Percentiles rank a stretch among this genome's conserved stretches.
Conservation (phyloP, 1,140 invertebrate genomes). For the Thereuonema tuberculata region DNA sequence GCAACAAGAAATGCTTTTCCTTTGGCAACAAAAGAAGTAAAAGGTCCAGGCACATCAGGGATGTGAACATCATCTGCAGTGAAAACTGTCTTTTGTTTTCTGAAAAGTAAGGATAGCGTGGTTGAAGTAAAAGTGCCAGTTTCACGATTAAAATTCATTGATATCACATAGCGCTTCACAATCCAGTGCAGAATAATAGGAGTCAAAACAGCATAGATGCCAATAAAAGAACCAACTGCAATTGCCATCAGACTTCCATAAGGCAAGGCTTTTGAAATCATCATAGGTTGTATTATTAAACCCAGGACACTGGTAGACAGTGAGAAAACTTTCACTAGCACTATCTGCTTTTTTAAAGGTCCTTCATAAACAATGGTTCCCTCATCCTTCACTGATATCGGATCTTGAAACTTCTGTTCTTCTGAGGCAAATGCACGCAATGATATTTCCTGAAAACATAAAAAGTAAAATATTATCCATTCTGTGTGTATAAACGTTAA, state of each 20-base stretch:
- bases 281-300: constrained; percentile 52
- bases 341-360: constrained; percentile 46
- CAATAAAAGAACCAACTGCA: constrained; percentile 46
- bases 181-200: constrained; percentile 67
- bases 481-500: too few species aligned
- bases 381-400: too few species aligned
- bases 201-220: constrained; percentile 65
- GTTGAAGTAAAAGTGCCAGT: constrained; percentile 15
- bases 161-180: constrained; percentile 70
- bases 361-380: constrained; percentile 43
- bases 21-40: constrained; percentile 58
- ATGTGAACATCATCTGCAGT: constrained; percentile 56
- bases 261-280: constrained; percentile 32
- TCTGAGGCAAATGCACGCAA: neutral
- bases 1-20: constrained; percentile 58
- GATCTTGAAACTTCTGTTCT: too few species aligned
- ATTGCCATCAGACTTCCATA: constrained; percentile 39
- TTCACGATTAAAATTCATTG: constrained; percentile 51
- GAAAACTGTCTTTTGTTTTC: constrained; percentile 46
- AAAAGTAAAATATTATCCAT: too few species aligned
- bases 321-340: constrained; percentile 62
- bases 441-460: too few species aligned
- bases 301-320: constrained; percentile 54
- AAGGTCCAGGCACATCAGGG: constrained; percentile 62
- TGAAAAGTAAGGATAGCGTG: constrained; percentile 15